Conservation (phyloP, 2,888 invertebrate genomes). For the Pandemis cinnamomeana region DNA sequence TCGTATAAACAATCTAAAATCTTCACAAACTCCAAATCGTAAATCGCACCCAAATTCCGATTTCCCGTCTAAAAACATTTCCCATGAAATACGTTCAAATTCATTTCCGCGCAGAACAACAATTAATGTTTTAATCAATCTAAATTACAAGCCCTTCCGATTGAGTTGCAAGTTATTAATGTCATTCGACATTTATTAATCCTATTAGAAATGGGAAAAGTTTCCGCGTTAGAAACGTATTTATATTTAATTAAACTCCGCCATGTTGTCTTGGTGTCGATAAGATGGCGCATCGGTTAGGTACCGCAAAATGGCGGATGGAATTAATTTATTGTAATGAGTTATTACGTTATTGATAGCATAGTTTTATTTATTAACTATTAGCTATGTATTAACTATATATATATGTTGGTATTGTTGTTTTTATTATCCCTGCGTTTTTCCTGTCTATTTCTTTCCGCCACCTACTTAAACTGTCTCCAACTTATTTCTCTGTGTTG, state of each 20-base stretch:
- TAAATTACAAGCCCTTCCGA: conserved; percentile 38
- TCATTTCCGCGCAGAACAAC: conserved; percentile 3
- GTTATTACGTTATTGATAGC: neutral
- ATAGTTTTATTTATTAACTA: no score
- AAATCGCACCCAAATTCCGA: neutral
- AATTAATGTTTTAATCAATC: conserved; percentile 29
- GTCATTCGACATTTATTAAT: conserved; percentile 35
- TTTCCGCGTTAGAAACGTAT: conserved; percentile 28
- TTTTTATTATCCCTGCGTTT: no score
- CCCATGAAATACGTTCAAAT: neutral
- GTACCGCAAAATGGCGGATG: conserved; percentile 1
- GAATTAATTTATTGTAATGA: neutral
- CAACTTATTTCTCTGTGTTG: no score
- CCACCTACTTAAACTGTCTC: no score
- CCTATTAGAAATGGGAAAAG: conserved; percentile 39
- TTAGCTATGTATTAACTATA: no score
- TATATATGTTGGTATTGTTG: no score
- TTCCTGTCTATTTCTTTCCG: no score
- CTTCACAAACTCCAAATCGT: neutral
- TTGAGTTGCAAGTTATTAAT: conserved; percentile 37
- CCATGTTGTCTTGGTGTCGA: conserved; percentile 25
- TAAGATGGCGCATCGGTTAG: conserved; percentile 20
- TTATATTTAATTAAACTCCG: conserved; percentile 40
- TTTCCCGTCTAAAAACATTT: neutral
- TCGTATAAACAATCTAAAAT: neutral